Evolutionary conservation across 2,113 vertebrate species (phyloP), one percentile per base, ranked within the genome.

Genomic region (Labrus mixtus): DNA sequence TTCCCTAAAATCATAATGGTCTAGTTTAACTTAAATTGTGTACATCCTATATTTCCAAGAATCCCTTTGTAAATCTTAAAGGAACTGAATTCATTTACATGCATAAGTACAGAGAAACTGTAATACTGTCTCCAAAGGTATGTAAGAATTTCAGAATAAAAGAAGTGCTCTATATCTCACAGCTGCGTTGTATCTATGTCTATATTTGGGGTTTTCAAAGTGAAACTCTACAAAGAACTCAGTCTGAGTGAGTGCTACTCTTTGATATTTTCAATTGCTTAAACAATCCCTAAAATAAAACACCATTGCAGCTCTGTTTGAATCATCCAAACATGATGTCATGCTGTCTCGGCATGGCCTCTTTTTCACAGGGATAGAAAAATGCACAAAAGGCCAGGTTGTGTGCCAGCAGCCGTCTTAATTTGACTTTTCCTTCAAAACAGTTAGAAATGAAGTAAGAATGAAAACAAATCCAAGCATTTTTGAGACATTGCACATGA

Each of bases 281-380:
- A 78, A 71, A 46, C 56, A 2, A 19, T 69, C 58, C 39, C 79
- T 78, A 16, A 71, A 76, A 41, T 59, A 37, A 60, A 70, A 66
- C 29, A 57, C n/a, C 68, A 19, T 29, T 61, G 10, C 76, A 37
- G 58, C 37, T 53, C 22, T 37, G 65, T 48, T 76, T 67, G 73
- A 87, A 79, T 78, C 3, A 76, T 71, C 59, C 61, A 15, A 51
- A 70, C 23, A 73, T 90, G 85, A 88, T 85, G 85, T 89, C 81
- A 89, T 86, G 75, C 76, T 80, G 67, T 81, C 81, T 63, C 45
- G 78, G 77, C 78, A 65, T 58, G 74, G 69, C 50, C 19, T 36
- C 50, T 73, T 69, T 57, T 83, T 59, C 76, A 33, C 5, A 10
- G 59, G 80, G 82, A 87, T 78, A 57, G n/a, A n/a, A 70, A 68